phyloP scores from a whole-genome alignment of 2,113 vertebrate genomes.

The Oncorhynchus tshawytscha region DNA sequence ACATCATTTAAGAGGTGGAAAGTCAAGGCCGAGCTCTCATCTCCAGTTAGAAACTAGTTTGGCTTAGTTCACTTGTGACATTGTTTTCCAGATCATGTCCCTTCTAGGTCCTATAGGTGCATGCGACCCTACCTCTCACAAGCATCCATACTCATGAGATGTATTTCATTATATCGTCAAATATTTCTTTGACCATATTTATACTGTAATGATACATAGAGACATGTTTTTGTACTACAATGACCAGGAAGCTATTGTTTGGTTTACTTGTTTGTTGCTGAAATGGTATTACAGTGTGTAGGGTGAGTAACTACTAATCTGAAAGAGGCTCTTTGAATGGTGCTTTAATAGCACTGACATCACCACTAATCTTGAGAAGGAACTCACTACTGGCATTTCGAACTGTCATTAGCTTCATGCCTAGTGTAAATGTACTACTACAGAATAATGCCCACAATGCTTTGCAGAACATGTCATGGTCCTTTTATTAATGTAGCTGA shows the following conservation, averaged over 20 bases:
- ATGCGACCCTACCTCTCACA: slow-evolving; percentile 74
- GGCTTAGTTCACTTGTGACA: slow-evolving; percentile 14
- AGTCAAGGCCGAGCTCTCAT: slow-evolving; percentile 35
- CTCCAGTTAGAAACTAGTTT: slow-evolving; percentile 28
- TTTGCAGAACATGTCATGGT: slow-evolving; percentile 17
- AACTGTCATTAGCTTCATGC: slow-evolving; percentile 17
- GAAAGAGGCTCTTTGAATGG: slow-evolving; percentile 50
- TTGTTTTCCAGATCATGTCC: slow-evolving; percentile 4
- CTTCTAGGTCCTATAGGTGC: slow-evolving; percentile 43
- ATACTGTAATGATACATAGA: slow-evolving; percentile 62
- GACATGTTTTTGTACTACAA: slow-evolving; percentile 9
- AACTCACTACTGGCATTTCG: slow-evolving; percentile 47
- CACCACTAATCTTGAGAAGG: slow-evolving; percentile 59
- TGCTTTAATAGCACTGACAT: slow-evolving; percentile 73
- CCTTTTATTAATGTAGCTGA: slow-evolving; percentile 36
- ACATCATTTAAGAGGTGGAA: not conserved
- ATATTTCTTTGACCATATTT: slow-evolving; percentile 70
- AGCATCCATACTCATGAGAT: slow-evolving; percentile 63
- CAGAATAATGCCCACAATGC: slow-evolving; percentile 9
- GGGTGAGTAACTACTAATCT: slow-evolving; percentile 63
- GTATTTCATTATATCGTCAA: slow-evolving; percentile 58
- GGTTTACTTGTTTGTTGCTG: slow-evolving; percentile 38
- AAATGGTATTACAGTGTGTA: slow-evolving; percentile 53
- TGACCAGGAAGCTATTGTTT: slow-evolving; percentile 48
- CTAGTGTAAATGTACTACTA: slow-evolving; percentile 9